Percentiles rank a stretch among this genome's conserved stretches.
Conservation (phyloP, 2,888 invertebrate species). For the Cheilosia soror region DNA sequence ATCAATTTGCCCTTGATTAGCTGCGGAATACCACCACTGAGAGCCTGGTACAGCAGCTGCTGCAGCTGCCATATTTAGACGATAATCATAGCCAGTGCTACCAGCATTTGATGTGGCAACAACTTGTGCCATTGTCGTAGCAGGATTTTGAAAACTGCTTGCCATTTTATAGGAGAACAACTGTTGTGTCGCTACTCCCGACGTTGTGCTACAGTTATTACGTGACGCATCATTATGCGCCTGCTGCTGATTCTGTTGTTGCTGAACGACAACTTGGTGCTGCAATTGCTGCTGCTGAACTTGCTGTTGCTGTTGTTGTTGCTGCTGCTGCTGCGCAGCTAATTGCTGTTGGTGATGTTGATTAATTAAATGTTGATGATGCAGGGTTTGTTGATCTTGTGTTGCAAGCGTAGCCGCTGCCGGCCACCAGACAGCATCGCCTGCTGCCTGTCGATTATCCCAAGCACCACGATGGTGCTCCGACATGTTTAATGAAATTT, state of each 20-base stretch:
- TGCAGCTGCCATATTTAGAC: constrained; percentile 86
- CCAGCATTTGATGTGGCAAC: constrained; percentile 86
- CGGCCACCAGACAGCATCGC: constrained; percentile 87
- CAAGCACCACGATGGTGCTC: constrained; percentile 88
- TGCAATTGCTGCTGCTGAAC: constrained; percentile 83
- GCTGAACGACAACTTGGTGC: constrained; percentile 84
- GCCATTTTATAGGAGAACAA: constrained; percentile 94
- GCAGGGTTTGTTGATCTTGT: constrained; percentile 84
- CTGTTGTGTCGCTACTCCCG: constrained; percentile 88
- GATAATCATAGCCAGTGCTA: constrained; percentile 90
- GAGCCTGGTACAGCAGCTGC: constrained; percentile 85
- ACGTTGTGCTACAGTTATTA: constrained; percentile 85
- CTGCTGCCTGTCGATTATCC: constrained; percentile 85
- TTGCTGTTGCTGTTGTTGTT: constrained; percentile 82
- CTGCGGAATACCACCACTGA: constrained; percentile 92
- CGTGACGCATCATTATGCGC: constrained; percentile 85
- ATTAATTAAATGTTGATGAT: constrained; percentile 85
- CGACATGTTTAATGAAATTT: constrained; percentile 84
- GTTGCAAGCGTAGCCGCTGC: constrained; percentile 84
- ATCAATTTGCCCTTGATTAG: constrained; percentile 84
- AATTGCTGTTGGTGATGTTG: constrained; percentile 85
- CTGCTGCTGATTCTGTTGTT: constrained; percentile 84
- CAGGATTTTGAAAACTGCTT: constrained; percentile 90
- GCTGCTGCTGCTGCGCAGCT: constrained; percentile 84
- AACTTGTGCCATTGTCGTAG: constrained; percentile 88